Evolutionary conservation across 2,797 vertebrate species (phyloP), one percentile per base, ranked within the genome.

Genomic region (Bovichtus diacanthus): DNA sequence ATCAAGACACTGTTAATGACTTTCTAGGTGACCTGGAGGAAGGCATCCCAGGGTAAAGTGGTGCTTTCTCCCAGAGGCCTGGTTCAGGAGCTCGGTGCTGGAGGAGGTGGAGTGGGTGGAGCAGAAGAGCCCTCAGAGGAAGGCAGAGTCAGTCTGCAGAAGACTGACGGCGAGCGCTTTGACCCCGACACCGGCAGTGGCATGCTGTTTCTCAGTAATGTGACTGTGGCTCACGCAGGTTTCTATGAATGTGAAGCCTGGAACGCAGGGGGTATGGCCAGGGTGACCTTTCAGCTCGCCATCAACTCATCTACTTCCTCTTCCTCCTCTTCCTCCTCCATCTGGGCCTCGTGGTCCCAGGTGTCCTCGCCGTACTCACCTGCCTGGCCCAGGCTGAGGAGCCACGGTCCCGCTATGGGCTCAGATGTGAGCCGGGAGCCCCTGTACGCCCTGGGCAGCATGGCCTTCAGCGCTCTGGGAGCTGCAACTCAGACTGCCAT

Each of bases 201-300:
- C 23, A 96, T 97, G 96, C 90, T 98, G 27, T 96, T 97, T 70
- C 96, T 98, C 54, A 96, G 93, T 86, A 98, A 98, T 12, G 94
- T 98, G 78, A 97, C 96, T 0, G 92, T 95, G 85, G 95, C 96
- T 0, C 97, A 98, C 0, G 96, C 96, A 0, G 97, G 97, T 50
- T 96, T 94, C 54, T 98, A 98, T 0, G 96, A 97, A 76, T 98
- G 97, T 2, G 96, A 97, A 85, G 97, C 97, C 12, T 95, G 96
- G 92, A 98, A 98, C 7, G 96, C 97, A 0, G 97, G 97, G 0
- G 97, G 97, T 0, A 92, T 95, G 7, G 96, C 96, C 25, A 91
- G 95, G 1, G 94, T 96, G 38, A 95, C 95, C 82, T 98, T 98
- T 78, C 94, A 95, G 69, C 95, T 98, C 0, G 92, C 94, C 25